Evolutionary conservation across 2,797 vertebrate species (phyloP), one percentile per base, ranked within the genome.

Genomic region (Channallabes apus): DNA sequence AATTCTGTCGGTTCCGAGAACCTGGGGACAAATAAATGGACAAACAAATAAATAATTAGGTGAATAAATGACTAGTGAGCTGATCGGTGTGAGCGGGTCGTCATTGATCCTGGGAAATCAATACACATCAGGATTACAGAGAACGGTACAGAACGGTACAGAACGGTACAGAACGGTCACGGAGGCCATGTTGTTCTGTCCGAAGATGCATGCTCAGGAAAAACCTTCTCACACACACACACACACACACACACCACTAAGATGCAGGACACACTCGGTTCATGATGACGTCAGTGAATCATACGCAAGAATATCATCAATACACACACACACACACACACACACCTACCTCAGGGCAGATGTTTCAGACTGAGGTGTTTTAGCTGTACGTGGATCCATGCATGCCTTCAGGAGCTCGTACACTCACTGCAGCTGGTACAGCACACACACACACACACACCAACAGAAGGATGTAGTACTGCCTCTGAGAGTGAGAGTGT

Each of bases 311-410:
- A 79, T 38, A 41, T 9, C 9, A 6, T 27, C n/a, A 38, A n/a
- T n/a, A n/a, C 18, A 89, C 92, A 93, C 91, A 92, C 92, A 88
- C 88, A 80, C 1, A 72, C 73, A 62, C 59, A 83, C 51, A 73
- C 27, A 73, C n/a, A 24, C 35, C 91, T 94, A 95, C 94, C 94
- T 95, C 89, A 90, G 91, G 87, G 86, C 88, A 90, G 91, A 73
- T 91, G 91, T 62, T 24, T 61, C 15, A 14, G 56, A 38, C 88
- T 88, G 92, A 92, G 82, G 90, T 61, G 89, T 92, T 90, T 93
- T 91, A 92, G 89, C 87, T 90, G 86, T 91, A 84, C 80, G 89
- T 84, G 88, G 91, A 91, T 93, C 92, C 94, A 95, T 95, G 88
- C 88, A 91, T 90, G 91, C 92, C 54, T 83, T 61, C 82, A 83